Conservation (phyloP, 2,113 vertebrate species). For the Colinus virginianus region DNA sequence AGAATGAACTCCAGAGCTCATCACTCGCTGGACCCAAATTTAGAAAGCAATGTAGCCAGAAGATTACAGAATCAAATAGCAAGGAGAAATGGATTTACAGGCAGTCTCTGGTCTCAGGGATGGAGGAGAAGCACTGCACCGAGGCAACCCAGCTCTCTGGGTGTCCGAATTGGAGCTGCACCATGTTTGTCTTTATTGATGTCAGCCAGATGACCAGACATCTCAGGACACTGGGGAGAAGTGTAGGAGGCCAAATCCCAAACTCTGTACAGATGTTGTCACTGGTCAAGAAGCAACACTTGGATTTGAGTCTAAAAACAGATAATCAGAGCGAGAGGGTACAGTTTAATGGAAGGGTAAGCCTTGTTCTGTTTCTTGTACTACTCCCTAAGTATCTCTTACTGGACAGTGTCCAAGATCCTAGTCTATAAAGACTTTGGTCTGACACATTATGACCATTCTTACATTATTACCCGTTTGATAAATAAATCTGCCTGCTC, state of each 20-base stretch:
- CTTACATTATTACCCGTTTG: not conserved
- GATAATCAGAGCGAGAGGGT: not conserved
- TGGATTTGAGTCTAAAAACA: not conserved
- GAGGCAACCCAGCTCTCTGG: not conserved
- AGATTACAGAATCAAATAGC: not conserved
- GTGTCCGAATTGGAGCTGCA: not conserved
- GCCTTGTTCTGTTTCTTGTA: not conserved
- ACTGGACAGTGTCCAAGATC: not conserved
- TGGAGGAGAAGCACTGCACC: not conserved
- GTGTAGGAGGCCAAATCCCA: rapidly evolving
- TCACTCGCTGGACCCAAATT: not conserved
- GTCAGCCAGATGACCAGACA: not conserved
- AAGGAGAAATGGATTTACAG: not conserved
- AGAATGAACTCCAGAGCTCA: not conserved
- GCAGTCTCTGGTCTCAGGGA: not conserved
- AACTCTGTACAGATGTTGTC: not conserved
- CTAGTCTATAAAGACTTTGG: not conserved
- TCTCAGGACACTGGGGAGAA: not conserved
- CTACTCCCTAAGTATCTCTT: not conserved
- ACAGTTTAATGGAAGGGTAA: not conserved
- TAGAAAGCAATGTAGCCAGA: not conserved
- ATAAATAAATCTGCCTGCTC: not conserved
- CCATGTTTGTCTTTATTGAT: not conserved
- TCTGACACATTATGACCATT: not conserved
- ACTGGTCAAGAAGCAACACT: not conserved